Evolutionary conservation across 1,140 invertebrate genomes (phyloP).

Genomic region (Linepithema humile): DNA sequence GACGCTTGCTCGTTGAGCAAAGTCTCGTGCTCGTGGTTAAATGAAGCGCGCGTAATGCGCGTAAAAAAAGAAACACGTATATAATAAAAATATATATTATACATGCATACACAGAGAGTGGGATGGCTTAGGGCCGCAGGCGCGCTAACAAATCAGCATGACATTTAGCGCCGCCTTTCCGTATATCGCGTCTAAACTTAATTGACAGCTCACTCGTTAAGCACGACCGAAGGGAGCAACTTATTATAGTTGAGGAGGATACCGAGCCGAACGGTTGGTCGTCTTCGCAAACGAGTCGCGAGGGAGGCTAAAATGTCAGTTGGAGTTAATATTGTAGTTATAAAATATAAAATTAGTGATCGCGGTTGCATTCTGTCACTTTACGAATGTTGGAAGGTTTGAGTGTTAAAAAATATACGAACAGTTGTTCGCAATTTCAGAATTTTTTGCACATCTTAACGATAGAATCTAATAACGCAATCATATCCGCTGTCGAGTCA

Average conservation of each 20-base stretch:
- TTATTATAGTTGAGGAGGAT: slow-evolving; percentile 53
- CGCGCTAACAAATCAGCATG: slow-evolving; percentile 51
- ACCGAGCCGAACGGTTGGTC: slow-evolving; percentile 45
- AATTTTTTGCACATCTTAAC: no score
- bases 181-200: slow-evolving; percentile 42
- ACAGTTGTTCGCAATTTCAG: no score
- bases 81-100: slow-evolving; percentile 26
- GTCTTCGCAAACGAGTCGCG: neutral
- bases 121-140: slow-evolving; percentile 49
- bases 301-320: neutral
- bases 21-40: slow-evolving; percentile 52
- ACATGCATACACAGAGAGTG: slow-evolving; percentile 6
- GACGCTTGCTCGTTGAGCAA: slow-evolving; percentile 40
- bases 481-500: no score
- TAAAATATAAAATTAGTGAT: neutral
- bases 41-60: slow-evolving; percentile 51
- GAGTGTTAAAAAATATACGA: neutral
- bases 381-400: neutral
- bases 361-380: neutral
- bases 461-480: no score
- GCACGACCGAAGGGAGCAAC: slow-evolving; percentile 25
- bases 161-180: slow-evolving; percentile 56
- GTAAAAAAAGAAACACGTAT: slow-evolving; percentile 28
- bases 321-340: neutral
- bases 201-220: slow-evolving; percentile 5